A percentile compares a stretch with the other conserved stretches of the same genome.
Evolutionary conservation across 2,888 invertebrate genomes (phyloP).

Genomic region (Eristalinus aeneus): DNA sequence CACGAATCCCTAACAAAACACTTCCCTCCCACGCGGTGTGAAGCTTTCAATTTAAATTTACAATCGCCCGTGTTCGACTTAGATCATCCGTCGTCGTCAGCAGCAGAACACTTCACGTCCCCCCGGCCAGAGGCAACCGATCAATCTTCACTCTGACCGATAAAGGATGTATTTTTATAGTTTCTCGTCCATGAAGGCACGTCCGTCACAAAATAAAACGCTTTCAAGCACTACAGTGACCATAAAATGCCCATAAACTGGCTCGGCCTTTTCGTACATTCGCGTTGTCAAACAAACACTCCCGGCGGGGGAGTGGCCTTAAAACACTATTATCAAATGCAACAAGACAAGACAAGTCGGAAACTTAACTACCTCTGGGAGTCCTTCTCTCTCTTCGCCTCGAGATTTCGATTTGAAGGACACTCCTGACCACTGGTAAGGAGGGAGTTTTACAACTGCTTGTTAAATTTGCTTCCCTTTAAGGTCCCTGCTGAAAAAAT

Average conservation of each 20-base stretch:
- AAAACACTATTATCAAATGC: background rate
- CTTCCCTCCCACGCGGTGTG: background rate
- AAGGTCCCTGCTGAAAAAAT: conserved; percentile 23
- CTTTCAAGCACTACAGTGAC: background rate
- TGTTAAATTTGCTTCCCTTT: background rate
- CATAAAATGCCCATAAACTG: conserved; percentile 19
- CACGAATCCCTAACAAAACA: background rate
- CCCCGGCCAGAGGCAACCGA: background rate
- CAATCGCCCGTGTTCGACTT: background rate
- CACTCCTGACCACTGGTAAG: background rate
- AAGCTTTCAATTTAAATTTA: conserved; percentile 9
- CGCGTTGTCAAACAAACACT: background rate
- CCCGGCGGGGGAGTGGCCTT: background rate
- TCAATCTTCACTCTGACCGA: conserved; percentile 12
- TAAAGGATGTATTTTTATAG: conserved; percentile 24
- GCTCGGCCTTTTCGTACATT: background rate
- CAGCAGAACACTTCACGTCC: background rate
- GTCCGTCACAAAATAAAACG: conserved; percentile 3
- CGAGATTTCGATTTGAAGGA: background rate
- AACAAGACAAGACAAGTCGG: conserved; percentile 4
- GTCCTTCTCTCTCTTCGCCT: background rate
- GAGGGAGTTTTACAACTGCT: background rate
- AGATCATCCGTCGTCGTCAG: background rate
- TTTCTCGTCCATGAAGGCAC: conserved; percentile 12
- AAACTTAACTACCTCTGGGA: background rate